A percentile compares a stretch with the other conserved stretches of the same genome.
Evolutionary conservation across 2,888 invertebrate species (phyloP).

Genomic region (Drosophila fungiperda): DNA sequence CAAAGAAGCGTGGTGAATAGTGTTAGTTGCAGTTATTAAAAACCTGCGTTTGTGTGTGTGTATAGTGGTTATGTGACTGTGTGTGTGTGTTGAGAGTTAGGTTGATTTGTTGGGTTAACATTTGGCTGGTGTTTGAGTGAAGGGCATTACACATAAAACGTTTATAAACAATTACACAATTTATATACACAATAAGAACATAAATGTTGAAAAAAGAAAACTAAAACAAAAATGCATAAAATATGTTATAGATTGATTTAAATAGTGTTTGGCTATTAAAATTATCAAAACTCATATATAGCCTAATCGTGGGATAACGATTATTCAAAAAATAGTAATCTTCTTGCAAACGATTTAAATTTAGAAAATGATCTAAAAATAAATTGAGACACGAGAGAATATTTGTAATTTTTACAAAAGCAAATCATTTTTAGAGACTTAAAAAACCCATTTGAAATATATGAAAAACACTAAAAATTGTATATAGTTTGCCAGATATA

Average conservation of each 20-base stretch:
- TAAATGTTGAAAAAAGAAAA: neutral
- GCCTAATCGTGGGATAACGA: neutral
- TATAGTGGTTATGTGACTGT: conserved; percentile 13
- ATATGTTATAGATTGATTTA: neutral
- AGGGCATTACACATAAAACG: conserved; percentile 27
- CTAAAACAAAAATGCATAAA: neutral
- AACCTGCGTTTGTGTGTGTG: neutral
- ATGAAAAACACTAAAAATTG: neutral
- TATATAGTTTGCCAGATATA: neutral
- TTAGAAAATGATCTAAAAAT: neutral
- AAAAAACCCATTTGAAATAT: neutral
- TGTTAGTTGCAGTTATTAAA: conserved; percentile 27
- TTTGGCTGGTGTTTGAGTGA: conserved; percentile 74
- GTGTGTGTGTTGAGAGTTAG: neutral
- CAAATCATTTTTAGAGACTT: neutral
- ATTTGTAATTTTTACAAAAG: neutral
- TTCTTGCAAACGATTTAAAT: neutral
- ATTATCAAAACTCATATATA: neutral
- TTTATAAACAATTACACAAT: conserved; percentile 17
- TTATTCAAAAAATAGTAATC: neutral
- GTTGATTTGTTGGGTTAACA: conserved; percentile 10
- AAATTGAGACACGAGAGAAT: neutral
- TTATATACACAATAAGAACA: conserved; percentile 16
- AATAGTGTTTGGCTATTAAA: neutral
- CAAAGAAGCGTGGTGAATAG: conserved; percentile 15